These are phyloP conservation scores for Oostethus manadensis DNA, from an alignment of 2,113 vertebrate genomes.

Conservation along the genomic window DNA sequence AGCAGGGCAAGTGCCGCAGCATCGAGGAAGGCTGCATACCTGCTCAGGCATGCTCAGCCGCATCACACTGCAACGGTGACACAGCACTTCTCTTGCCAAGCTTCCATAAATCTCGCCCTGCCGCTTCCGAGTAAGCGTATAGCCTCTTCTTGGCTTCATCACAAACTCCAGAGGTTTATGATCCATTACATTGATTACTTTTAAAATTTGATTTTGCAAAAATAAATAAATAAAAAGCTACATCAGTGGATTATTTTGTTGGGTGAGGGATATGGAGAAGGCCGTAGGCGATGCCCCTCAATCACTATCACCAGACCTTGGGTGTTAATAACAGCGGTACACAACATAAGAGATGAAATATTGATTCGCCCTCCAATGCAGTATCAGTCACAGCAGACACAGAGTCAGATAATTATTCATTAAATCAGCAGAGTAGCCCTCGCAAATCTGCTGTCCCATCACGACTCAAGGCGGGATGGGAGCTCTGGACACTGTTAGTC, in stretches of 20 bases:
- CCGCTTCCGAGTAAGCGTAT: constrained; percentile 28
- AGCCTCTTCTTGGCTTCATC: constrained; percentile 7
- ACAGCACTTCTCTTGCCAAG: constrained; percentile 55
- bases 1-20: constrained; percentile 28
- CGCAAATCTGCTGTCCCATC: constrained; percentile 12
- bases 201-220: constrained; percentile 11
- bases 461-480: constrained; percentile 2
- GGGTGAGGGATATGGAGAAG: background rate
- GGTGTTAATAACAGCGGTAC: constrained; percentile 30
- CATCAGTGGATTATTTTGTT: constrained; percentile 8
- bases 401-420: constrained; percentile 26
- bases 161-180: constrained; percentile 3
- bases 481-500: background rate
- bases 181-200: constrained; percentile 25
- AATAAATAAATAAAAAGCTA: constrained; percentile 1
- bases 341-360: constrained; percentile 52
- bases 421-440: constrained; percentile 11
- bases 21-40: constrained; percentile 13
- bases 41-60: constrained; percentile 27
- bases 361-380: constrained; percentile 39
- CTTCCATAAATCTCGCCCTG: constrained; percentile 48
- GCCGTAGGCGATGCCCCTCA: background rate
- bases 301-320: constrained; percentile 16
- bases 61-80: constrained; percentile 47
- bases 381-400: constrained; percentile 34